A percentile compares a stretch with the other conserved stretches of the same genome.
Conservation (phyloP, 2,113 vertebrate species). For the Kobus ellipsiprymnus region DNA sequence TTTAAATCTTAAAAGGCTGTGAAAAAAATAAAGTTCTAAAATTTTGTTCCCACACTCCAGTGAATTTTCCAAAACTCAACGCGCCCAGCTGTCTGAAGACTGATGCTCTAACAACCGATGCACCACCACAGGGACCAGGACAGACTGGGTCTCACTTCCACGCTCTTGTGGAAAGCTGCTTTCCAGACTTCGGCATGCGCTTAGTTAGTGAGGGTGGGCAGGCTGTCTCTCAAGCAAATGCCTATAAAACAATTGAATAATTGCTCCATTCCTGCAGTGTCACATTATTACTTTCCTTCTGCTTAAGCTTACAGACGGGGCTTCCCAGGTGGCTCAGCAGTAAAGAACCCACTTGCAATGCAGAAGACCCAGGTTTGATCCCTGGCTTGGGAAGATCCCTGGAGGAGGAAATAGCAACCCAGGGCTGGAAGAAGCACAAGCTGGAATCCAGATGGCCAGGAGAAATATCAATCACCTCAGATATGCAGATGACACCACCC, state of each 20-base stretch:
- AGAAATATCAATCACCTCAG: no score
- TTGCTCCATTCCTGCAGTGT: accelerated
- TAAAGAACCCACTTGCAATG: background rate
- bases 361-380: background rate
- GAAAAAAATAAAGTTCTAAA: background rate
- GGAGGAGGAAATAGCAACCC: background rate
- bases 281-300: background rate
- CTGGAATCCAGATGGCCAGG: no score
- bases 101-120: background rate
- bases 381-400: background rate
- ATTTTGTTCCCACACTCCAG: background rate
- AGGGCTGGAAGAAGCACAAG: no score
- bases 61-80: background rate
- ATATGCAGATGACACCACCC: no score
- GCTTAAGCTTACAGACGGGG: background rate
- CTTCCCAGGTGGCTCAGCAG: background rate
- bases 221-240: background rate
- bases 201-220: accelerated
- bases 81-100: background rate
- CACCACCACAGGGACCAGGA: background rate
- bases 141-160: background rate
- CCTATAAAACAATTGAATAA: accelerated
- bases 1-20: background rate
- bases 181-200: accelerated
- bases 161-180: background rate